Conservation (phyloP, 92 coral and sea anemone species). For the Phenganax stokvisi region DNA sequence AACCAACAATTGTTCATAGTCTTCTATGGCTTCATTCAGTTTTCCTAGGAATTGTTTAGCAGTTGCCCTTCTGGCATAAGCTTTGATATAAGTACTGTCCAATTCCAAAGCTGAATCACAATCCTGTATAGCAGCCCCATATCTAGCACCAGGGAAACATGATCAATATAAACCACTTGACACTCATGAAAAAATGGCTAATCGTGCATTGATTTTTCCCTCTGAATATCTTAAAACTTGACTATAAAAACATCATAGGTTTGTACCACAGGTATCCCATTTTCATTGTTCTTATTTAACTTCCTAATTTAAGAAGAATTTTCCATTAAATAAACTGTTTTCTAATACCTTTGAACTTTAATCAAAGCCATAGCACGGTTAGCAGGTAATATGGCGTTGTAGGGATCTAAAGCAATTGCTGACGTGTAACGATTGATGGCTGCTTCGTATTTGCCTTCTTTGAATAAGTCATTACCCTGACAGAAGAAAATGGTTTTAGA, state of each 20-base stretch:
- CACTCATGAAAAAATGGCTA: too few relatives aligned
- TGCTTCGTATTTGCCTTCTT: conserved; percentile 77
- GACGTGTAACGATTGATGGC: conserved; percentile 84
- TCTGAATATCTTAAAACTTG: too few relatives aligned
- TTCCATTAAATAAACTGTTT: not conserved
- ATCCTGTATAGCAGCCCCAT: conserved; percentile 90
- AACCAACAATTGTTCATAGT: conserved; percentile 42
- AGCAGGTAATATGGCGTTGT: conserved; percentile 84
- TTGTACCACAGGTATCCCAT: too few relatives aligned
- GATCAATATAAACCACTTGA: not conserved
- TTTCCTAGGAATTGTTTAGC: conserved; percentile 56
- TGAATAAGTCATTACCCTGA: conserved; percentile 88
- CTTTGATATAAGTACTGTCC: conserved; percentile 78
- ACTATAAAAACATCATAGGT: too few relatives aligned
- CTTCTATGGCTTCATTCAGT: conserved; percentile 50
- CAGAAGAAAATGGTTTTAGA: not conserved
- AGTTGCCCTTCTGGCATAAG: conserved; percentile 73
- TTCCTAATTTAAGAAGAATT: not conserved
- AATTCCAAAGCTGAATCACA: conserved; percentile 68
- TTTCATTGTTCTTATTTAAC: too few relatives aligned
- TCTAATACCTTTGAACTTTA: conserved; percentile 61
- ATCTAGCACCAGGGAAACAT: conserved; percentile 37
- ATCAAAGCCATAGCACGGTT: conserved; percentile 95
- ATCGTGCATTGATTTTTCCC: too few relatives aligned
- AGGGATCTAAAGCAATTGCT: conserved; percentile 73